Evolutionary conservation across 2,113 vertebrate genomes (phyloP), one percentile per base, ranked within the genome.

Genomic region (Poeciliopsis occidentalis): DNA sequence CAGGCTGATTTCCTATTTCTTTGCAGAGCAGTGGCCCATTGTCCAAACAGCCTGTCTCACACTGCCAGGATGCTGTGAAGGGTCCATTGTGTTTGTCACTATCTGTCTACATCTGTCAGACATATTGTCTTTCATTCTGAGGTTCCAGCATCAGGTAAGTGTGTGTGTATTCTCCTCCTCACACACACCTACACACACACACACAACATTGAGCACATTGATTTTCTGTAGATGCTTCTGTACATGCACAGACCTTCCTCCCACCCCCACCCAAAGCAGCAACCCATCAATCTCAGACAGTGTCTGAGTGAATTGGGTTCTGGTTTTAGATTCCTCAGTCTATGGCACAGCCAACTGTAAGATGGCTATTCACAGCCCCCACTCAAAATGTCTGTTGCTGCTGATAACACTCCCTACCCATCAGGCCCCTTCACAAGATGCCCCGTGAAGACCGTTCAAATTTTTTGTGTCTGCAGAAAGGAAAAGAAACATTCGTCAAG

Each of bases 81-180:
- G 64, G 75, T 73, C 80, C 74, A 64, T 82, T 89, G 84, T 86
- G 76, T 86, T 88, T 88, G 87, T 83, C 89, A 84, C 78, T 66
- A 71, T 60, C 51, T 85, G 82, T 84, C 86, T 66, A 32, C 75
- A 82, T 70, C 67, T 83, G 83, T 80, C 85, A 83, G 39, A 66
- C 73, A 81, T 81, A 87, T 67, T 86, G 69, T 82, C 68, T 66
- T 78, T 87, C 69, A 82, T 86, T 79, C 61, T 31, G 37, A 47
- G 26, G 54, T 51, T 22, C n/a, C 31, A 47, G 29, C 65, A 27
- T 63, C 41, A 63, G 57, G 44, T 47, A 47, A 80, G 69, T 77
- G 44, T 66, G 64, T 63, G 61, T 66, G 64, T 60, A 4, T 64
- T 44, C 66, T 67, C 61, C 24, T 69, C 13, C 72, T 0, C 71